These are phyloP conservation scores for Porphyrio hochstetteri DNA, from an alignment of 2,113 vertebrate species.

Conservation along the genomic window DNA sequence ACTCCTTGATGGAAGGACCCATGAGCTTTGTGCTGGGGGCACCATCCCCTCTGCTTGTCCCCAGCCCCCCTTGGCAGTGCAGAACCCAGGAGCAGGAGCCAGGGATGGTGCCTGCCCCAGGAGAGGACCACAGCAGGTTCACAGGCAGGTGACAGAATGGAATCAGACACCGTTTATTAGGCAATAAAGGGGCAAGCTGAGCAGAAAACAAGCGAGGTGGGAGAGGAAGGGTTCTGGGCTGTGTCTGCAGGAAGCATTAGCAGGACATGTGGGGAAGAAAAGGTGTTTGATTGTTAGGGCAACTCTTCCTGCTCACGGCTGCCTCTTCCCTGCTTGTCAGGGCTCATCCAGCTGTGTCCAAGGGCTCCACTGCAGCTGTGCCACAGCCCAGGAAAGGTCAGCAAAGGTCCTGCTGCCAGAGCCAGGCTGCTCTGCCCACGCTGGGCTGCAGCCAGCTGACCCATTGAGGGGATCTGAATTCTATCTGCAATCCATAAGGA, in stretches of 20 bases:
- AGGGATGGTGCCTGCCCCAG: fast-evolving
- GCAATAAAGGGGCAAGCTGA: background rate
- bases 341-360: fast-evolving
- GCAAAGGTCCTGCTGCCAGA: background rate
- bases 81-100: background rate
- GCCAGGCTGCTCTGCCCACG: background rate
- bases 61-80: fast-evolving
- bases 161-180: background rate
- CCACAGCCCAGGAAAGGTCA: background rate
- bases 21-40: background rate
- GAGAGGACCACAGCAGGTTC: background rate
- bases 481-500: background rate
- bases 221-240: background rate
- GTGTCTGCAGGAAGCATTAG: background rate
- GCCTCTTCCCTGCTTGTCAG: background rate
- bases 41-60: background rate
- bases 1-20: fast-evolving
- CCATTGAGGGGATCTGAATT: background rate
- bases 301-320: background rate
- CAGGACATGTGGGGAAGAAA: background rate
- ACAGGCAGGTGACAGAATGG: background rate
- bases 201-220: background rate
- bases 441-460: background rate
- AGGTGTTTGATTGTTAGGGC: background rate
- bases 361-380: background rate